Base-by-base conservation (phyloP, 2,113 vertebrate species). In the Monopterus albus region DNA sequence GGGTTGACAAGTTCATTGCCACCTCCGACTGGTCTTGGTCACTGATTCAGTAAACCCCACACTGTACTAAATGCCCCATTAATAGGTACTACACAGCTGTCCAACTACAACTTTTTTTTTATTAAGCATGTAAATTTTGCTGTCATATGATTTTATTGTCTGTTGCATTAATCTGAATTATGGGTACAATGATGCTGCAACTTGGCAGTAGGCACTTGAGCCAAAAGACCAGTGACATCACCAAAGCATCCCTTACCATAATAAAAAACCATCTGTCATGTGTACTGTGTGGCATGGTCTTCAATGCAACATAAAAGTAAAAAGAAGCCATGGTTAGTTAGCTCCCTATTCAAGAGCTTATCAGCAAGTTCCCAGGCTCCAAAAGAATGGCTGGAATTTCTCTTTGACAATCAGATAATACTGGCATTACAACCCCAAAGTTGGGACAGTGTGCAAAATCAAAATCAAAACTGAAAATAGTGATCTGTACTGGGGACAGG, bases 381-480 rank as follows among this genome's bases (percentile, higher is more conserved):
- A 40, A 28, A 46, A 50, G 67, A 28, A 15, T 50, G 14, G 17
- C 25, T 59, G 64, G 64, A 75, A 80, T 53, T 50, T n/a, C n/a
- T n/a, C 20, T 47, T n/a, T 60, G 60, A 29, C 56, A 56, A 51
- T 58, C 33, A 38, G 3, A 29, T 26, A 42, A 42, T n/a, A 15
- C 17, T 29, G 8, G 18, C 26, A 20, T n/a, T 55, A 31, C 53
- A 20, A 38, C n/a, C 21, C 42, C 8, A 26, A 21, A 20, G n/a
- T n/a, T n/a, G n/a, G n/a, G 4, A 43, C 13, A 18, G 5, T 18
- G 17, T 17, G 6, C n/a, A n/a, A n/a, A n/a, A n/a, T n/a, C n/a
- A n/a, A n/a, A n/a, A n/a, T n/a, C n/a, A n/a, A n/a, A n/a, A n/a
- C n/a, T n/a, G n/a, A n/a, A n/a, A n/a, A n/a, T n/a, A n/a, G n/a